Base-by-base conservation (phyloP, 1,140 invertebrate genomes). In the Trinorchestia longiramus region DNA sequence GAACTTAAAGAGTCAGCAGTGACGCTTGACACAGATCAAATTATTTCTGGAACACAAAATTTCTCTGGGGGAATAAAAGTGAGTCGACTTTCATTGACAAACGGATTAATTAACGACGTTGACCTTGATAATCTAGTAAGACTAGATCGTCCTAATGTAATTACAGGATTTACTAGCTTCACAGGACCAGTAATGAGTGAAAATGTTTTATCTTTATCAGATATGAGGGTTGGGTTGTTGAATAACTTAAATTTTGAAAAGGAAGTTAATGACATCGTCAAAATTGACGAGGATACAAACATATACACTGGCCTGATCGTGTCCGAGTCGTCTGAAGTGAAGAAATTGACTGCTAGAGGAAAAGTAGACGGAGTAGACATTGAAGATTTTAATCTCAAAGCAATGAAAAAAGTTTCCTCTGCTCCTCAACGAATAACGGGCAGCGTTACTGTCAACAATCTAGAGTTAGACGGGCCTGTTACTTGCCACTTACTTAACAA, bases 211-310 rank as follows among this genome's bases (percentile, higher is more conserved):
- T 6, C 92, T 94, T 45, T 45, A 42, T 28, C 41, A 45, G 43
- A 94, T 45, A 36, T 40, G 41, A 42, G 43, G 8, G 43, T 94
- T 43, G 43, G 43, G 40, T 11, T n/a, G 36, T 44, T 94, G 41
- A 94, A 94, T 47, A 44, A 47, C 3, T 47, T 44, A 40, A n/a
- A 45, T n/a, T 45, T 94, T 11, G 92, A 94, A 28, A 45, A 43
- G 19, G 92, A 94, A 94, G 43, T 94, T 40, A 94, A 94, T 47
- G 92, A 94, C 41, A 94, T 94, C 43, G 92, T 94, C 8, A 94
- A 40, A 94, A 40, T 47, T 15, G 40, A 94, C 92, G 92, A 94
- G 44, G 92, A 94, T 40, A 4, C 43, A 11, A 40, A 40, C 40
- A 47, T 94, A 17, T n/a, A 47, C 41, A n/a, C 43, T 0, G 92